A percentile compares a stretch with the other conserved stretches of the same genome.
Conservation (phyloP, 2,888 invertebrate genomes). For the Sinopyrophorus schimmeli region DNA sequence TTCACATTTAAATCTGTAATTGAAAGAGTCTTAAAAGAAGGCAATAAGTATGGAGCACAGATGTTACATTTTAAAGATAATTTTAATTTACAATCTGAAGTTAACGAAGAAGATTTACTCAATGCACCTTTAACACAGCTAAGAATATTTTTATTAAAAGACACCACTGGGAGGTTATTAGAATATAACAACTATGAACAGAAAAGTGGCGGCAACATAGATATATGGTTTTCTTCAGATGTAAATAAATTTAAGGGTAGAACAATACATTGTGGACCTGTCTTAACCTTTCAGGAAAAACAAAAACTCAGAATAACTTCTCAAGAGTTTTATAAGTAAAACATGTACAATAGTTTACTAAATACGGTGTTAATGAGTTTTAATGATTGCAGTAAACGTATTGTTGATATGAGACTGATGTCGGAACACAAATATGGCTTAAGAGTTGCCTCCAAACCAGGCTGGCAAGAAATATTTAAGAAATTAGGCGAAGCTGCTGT, state of each 20-base stretch:
- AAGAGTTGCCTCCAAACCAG: conserved; percentile 56
- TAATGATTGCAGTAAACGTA: conserved; percentile 57
- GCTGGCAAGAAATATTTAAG: conserved; percentile 61
- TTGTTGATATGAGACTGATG: conserved; percentile 66
- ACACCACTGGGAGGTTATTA: conserved; percentile 51
- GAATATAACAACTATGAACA: conserved; percentile 49
- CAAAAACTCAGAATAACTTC: conserved; percentile 59
- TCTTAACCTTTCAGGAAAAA: conserved; percentile 60
- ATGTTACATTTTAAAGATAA: conserved; percentile 15
- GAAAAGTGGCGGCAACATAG: conserved; percentile 46
- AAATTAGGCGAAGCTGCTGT: conserved; percentile 69
- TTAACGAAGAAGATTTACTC: conserved; percentile 42
- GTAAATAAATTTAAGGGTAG: conserved; percentile 48
- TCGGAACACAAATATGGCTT: conserved; percentile 71
- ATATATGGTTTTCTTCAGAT: conserved; percentile 52
- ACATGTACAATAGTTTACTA: not conserved
- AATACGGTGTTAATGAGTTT: not conserved
- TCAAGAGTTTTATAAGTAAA: conserved; percentile 60
- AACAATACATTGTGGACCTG: conserved; percentile 62
- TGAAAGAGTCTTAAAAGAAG: conserved; percentile 40
- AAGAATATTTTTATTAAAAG: conserved; percentile 51
- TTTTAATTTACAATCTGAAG: conserved; percentile 39
- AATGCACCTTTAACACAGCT: conserved; percentile 49
- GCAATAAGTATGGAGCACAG: conserved; percentile 45
- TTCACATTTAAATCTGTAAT: conserved; percentile 45